Base-by-base conservation (phyloP, 1,140 invertebrate species). In the Holcopasites calliopsidis region DNA sequence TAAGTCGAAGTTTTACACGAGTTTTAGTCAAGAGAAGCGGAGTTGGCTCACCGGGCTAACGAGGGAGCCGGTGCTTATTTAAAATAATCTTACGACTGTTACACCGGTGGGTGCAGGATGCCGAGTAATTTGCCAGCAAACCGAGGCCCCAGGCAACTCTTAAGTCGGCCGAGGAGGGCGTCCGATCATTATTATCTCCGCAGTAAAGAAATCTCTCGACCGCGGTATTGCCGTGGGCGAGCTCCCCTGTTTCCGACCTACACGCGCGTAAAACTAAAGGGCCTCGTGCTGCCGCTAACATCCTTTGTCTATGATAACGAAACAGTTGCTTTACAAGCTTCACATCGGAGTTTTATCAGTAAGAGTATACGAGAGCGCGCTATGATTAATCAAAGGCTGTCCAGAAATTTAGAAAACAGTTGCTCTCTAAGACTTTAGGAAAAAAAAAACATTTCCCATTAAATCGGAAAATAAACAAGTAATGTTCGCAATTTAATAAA, bases 161-260 rank as follows among this genome's bases (percentile, higher is more conserved):
- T 65, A 77, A 75, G 60, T 71, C 76, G 72, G 42, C 18, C 60
- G 52, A 79, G 52, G 80, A n/a, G n/a, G n/a, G n/a, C n/a, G 60
- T 72, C 55, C 33, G 71, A 83, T 83, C 80, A 79, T 82, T 78
- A 83, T 83, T 82, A 83, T 82, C 80, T 74, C 60, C 57, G 80
- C 55, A 66, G 78, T 79, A 82, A 82, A 79, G 80, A 74, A 83
- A 83, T 83, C 80, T 82, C 80, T 60, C 80, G 80, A 82, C 74
- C 81, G 64, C 50, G 11, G 44, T 40, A 50, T 33, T 31, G 80
- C 80, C 76, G 35, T 77, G 61, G 76, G 69, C 57, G 71, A 60
- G 13, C 50, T 33, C n/a, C 35, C 70, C 64, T 47, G 60, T 66
- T 82, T 49, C 60, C 58, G 60, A 55, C 38, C 52, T 78, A 70